Conservation (phyloP, 2,888 invertebrate genomes). For the Catocala fraxini region DNA sequence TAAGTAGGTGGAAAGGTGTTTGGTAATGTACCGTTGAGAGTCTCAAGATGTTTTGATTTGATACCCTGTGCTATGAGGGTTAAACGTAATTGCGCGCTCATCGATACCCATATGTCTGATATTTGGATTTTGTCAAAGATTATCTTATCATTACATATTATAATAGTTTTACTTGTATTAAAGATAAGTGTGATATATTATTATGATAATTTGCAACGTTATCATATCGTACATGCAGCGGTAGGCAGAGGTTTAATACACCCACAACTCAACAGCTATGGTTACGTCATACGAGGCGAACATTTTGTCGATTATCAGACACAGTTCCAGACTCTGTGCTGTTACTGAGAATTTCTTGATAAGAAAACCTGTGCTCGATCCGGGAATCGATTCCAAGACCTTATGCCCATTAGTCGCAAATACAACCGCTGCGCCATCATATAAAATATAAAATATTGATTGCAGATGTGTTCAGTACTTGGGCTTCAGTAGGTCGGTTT, state of each 20-base stretch:
- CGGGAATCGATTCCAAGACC: no score
- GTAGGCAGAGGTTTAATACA: no score
- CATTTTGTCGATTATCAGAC: no score
- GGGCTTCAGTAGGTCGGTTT: slow-evolving; percentile 2
- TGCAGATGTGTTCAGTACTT: background rate
- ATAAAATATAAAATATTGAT: slow-evolving; percentile 11
- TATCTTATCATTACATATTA: background rate
- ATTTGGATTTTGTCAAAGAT: background rate
- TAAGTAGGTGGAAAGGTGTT: slow-evolving; percentile 86
- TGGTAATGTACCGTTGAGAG: slow-evolving; percentile 71
- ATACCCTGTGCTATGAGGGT: slow-evolving; percentile 46
- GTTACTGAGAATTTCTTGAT: no score
- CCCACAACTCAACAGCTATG: no score
- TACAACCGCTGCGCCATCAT: background rate
- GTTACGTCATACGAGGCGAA: no score
- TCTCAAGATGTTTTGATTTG: slow-evolving; percentile 82
- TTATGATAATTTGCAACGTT: background rate
- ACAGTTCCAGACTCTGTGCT: no score
- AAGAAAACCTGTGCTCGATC: no score
- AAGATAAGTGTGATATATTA: background rate
- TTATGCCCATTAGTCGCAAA: no score
- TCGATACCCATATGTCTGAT: background rate
- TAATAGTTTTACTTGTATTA: background rate
- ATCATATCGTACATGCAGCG: background rate
- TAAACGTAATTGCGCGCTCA: background rate